Evolutionary conservation across 2,888 invertebrate genomes (phyloP).

Genomic region (Apodemia zela): DNA sequence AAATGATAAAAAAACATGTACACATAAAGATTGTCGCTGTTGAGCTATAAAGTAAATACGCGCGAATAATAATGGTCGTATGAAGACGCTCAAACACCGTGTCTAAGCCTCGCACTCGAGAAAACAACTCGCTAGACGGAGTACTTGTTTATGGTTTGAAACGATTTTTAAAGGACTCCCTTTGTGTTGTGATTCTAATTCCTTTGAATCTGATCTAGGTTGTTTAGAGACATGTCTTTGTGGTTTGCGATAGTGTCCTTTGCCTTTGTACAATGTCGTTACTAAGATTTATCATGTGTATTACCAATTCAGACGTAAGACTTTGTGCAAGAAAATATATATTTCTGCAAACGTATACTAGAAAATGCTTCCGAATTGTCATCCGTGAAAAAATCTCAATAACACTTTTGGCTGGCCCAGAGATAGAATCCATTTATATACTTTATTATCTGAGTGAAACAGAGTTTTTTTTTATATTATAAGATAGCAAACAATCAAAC

Average conservation of each 20-base stretch:
- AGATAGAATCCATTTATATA: too few relatives aligned
- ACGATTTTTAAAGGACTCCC: constrained; percentile 32
- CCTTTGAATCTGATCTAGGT: constrained; percentile 23
- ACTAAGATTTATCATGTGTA: background rate
- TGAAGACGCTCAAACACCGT: constrained; percentile 11
- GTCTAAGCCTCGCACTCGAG: constrained; percentile 17
- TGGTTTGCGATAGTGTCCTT: background rate
- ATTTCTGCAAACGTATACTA: too few relatives aligned
- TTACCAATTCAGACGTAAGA: background rate
- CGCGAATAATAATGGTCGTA: constrained; percentile 1
- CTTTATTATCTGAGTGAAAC: too few relatives aligned
- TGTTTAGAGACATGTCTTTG: constrained; percentile 4
- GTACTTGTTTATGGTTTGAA: constrained; percentile 32
- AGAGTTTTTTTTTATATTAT: too few relatives aligned
- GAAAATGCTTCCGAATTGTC: too few relatives aligned
- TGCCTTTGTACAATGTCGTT: background rate
- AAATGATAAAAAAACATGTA: background rate
- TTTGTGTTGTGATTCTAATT: constrained; percentile 29
- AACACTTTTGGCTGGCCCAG: too few relatives aligned
- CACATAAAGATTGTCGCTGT: background rate
- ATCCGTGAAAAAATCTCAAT: too few relatives aligned
- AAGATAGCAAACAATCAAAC: too few relatives aligned
- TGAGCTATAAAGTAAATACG: constrained; percentile 8
- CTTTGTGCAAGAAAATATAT: too few relatives aligned
- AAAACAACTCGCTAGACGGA: constrained; percentile 23